These are phyloP conservation scores for Clupea harengus DNA, from an alignment of 2,113 vertebrate genomes.

Conservation along the genomic window DNA sequence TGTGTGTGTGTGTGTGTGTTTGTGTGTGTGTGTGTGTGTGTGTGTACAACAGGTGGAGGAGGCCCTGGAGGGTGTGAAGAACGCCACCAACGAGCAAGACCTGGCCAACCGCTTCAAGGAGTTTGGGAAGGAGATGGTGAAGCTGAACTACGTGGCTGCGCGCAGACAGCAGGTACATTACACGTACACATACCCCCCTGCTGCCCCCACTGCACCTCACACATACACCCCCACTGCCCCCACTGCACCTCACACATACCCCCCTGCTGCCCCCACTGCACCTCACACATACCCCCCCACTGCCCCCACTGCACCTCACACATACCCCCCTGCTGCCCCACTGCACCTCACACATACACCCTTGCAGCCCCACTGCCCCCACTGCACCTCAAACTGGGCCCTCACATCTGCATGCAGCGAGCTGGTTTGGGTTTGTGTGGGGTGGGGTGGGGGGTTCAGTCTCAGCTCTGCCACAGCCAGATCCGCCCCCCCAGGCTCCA, in stretches of 20 bases:
- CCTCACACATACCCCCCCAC: too few species aligned
- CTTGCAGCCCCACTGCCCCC: background rate
- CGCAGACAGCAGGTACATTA: conserved; percentile 89
- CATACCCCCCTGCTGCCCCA: background rate
- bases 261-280: too few species aligned
- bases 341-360: background rate
- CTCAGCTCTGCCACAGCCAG: background rate
- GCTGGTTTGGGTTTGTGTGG: too few species aligned
- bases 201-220: too few species aligned
- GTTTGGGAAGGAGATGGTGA: conserved; percentile 99
- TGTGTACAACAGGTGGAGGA: conserved; percentile 83
- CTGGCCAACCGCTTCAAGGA: conserved; percentile 97
- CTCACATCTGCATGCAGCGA: background rate
- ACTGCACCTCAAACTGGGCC: too few species aligned
- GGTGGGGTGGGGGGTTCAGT: background rate
- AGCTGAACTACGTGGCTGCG: conserved; percentile 95
- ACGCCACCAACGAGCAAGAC: conserved; percentile 95
- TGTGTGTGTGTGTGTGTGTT: conserved; percentile 24
- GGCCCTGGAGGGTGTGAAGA: conserved; percentile 91
- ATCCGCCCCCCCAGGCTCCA: background rate
- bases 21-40: conserved; percentile 37
- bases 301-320: too few species aligned
- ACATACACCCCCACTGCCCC: too few species aligned
- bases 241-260: background rate
- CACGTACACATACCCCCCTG: background rate